phyloP scores from a whole-genome alignment of 2,797 vertebrate species.

The Falco berigora region DNA sequence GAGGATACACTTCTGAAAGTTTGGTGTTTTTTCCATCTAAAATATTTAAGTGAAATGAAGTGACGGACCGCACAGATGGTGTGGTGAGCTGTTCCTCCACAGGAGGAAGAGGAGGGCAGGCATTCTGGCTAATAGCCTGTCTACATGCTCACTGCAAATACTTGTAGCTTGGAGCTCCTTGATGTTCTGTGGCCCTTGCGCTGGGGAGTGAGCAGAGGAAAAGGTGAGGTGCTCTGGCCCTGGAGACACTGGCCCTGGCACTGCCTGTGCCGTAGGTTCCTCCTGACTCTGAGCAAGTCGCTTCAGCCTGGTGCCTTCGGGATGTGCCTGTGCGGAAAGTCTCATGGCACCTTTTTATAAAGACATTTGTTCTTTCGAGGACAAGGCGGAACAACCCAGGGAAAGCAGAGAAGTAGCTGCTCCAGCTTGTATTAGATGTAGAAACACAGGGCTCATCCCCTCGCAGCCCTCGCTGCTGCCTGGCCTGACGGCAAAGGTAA shows the following conservation, averaged over 20 bases:
- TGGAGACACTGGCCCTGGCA: fast-evolving
- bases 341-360: fast-evolving
- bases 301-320: background rate
- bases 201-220: fast-evolving
- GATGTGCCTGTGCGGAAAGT: too few relatives aligned
- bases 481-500: background rate
- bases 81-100: background rate
- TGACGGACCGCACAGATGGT: fast-evolving
- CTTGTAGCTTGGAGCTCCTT: fast-evolving
- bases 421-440: too few relatives aligned
- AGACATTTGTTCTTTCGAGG: background rate
- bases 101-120: background rate
- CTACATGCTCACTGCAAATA: background rate
- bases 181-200: fast-evolving
- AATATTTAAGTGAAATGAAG: background rate
- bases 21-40: background rate
- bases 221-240: fast-evolving
- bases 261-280: too few relatives aligned
- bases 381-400: background rate
- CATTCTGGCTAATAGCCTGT: background rate
- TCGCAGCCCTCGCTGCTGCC: fast-evolving
- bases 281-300: too few relatives aligned
- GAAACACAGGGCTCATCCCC: background rate
- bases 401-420: fast-evolving
- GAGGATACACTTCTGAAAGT: constrained; percentile 21